Percentiles rank a stretch among this genome's conserved stretches.
These are phyloP conservation scores for Tachycineta bicolor DNA, from an alignment of 2,113 vertebrate species.

Conservation along the genomic window DNA sequence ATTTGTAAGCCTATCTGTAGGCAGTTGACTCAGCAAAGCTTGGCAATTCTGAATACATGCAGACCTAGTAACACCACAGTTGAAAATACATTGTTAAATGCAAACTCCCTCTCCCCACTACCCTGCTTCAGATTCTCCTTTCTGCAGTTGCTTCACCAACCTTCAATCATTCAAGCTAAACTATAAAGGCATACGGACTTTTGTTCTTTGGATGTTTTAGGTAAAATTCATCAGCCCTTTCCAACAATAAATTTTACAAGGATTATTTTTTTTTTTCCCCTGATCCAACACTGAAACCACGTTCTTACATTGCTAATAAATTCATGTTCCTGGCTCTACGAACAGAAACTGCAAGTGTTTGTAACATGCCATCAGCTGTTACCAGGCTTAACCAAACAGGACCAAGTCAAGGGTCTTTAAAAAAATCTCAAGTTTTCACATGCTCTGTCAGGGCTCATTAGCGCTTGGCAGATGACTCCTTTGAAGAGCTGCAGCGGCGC, in stretches of 20 bases:
- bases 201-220: neutral
- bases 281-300: neutral
- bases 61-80: neutral
- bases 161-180: neutral
- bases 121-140: neutral
- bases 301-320: neutral
- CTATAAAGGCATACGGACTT: neutral
- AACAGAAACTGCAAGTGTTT: neutral
- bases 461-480: neutral
- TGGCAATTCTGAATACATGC: neutral
- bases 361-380: neutral
- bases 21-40: neutral
- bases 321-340: accelerated
- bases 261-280: neutral
- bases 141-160: neutral
- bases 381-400: neutral
- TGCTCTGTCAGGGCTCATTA: neutral
- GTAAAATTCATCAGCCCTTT: neutral
- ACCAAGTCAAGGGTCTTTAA: neutral
- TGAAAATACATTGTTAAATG: neutral
- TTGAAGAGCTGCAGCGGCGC: neutral
- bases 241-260: neutral
- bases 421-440: neutral
- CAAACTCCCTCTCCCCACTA: accelerated
- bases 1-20: neutral